Evolutionary conservation across 2,113 vertebrate species (phyloP).

Genomic region (Toxotes jaculatrix): DNA sequence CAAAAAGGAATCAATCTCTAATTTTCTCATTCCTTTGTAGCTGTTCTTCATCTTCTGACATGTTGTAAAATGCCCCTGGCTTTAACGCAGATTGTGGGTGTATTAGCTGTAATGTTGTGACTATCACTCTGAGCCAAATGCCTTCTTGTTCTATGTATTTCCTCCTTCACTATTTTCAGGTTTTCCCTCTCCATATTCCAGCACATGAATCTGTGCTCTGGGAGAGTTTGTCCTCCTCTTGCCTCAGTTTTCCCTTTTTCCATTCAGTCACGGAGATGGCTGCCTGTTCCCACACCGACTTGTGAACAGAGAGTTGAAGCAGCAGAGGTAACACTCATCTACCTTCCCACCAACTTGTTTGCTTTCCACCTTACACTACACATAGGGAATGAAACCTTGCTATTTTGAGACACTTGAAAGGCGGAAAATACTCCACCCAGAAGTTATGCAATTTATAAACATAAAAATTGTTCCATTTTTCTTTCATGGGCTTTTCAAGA

Average conservation of each 20-base stretch:
- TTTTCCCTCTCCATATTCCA: conserved; percentile 35
- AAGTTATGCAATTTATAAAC: conserved; percentile 74
- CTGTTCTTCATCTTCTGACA: background rate
- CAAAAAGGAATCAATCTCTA: background rate
- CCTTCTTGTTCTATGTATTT: conserved; percentile 28
- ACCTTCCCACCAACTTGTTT: conserved; percentile 68
- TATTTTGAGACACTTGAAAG: conserved; percentile 68
- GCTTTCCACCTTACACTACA: conserved; percentile 66
- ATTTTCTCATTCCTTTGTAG: conserved; percentile 1
- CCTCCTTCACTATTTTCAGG: conserved; percentile 37
- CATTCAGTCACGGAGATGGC: conserved; percentile 66
- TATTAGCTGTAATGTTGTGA: conserved; percentile 23
- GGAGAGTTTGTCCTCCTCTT: conserved; percentile 44
- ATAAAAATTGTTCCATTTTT: conserved; percentile 65
- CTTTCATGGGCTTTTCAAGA: conserved; percentile 60
- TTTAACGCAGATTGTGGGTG: background rate
- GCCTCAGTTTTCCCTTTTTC: conserved; percentile 59
- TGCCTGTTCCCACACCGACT: conserved; percentile 70
- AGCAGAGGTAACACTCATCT: conserved; percentile 46
- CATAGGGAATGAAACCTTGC: conserved; percentile 53
- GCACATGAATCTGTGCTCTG: conserved; percentile 14
- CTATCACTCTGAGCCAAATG: conserved; percentile 21
- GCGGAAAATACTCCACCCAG: conserved; percentile 69
- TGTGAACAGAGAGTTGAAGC: conserved; percentile 48
- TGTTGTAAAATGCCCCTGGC: conserved; percentile 3